Conservation (phyloP, 2,888 invertebrate species). For the Chymomyza amoena region DNA sequence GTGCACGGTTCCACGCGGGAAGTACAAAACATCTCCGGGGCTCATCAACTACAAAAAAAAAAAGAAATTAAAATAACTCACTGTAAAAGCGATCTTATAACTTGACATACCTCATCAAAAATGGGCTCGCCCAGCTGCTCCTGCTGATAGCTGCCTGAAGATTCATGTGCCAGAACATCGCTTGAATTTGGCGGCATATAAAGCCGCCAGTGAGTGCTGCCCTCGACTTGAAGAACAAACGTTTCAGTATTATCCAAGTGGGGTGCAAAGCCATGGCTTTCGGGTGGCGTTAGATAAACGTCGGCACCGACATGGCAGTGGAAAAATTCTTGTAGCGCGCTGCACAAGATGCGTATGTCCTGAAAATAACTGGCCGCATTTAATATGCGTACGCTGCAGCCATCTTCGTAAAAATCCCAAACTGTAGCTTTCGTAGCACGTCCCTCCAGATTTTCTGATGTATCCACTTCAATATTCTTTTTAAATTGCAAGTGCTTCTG, state of each 20-base stretch:
- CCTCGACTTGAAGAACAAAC: conserved; percentile 96
- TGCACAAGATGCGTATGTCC: conserved; percentile 82
- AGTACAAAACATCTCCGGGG: conserved; percentile 94
- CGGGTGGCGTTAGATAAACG: conserved; percentile 95
- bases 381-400: conserved; percentile 91
- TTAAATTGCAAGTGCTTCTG: conserved; percentile 88
- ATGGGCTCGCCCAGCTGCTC: conserved; percentile 88
- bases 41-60: conserved; percentile 80
- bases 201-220: conserved; percentile 95
- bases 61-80: background rate
- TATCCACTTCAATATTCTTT: conserved; percentile 94
- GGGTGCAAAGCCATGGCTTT: conserved; percentile 97
- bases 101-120: conserved; percentile 80
- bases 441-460: conserved; percentile 88
- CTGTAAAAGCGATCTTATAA: background rate
- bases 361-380: conserved; percentile 92
- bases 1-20: conserved; percentile 92
- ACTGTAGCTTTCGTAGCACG: conserved; percentile 81
- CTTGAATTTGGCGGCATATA: conserved; percentile 85
- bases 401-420: conserved; percentile 93
- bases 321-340: conserved; percentile 93
- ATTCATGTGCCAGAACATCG: conserved; percentile 88
- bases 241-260: conserved; percentile 99
- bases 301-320: conserved; percentile 96
- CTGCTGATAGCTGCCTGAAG: conserved; percentile 87